These are phyloP conservation scores for Cynopterus brachyotis DNA, from an alignment of 2,113 vertebrate species.

Conservation along the genomic window DNA sequence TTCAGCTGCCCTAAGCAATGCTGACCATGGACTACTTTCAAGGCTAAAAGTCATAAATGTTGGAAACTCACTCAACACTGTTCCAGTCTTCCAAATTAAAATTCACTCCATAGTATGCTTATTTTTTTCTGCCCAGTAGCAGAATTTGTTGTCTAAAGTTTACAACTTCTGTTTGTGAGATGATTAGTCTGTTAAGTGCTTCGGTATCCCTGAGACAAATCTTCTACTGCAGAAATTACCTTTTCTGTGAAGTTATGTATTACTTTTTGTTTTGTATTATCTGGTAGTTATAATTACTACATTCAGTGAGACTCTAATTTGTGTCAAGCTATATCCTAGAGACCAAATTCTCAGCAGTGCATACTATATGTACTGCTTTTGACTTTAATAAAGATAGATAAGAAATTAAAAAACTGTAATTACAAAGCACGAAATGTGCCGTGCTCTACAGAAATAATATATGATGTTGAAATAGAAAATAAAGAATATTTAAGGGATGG, in stretches of 20 bases:
- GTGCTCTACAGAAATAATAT: background rate
- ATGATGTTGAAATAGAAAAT: background rate
- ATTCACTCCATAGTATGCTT: background rate
- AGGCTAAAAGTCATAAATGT: background rate
- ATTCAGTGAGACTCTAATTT: background rate
- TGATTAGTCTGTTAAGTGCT: background rate
- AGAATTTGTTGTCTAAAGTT: background rate
- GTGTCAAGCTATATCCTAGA: background rate
- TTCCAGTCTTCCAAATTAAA: background rate
- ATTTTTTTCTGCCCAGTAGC: background rate
- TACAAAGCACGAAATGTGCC: background rate
- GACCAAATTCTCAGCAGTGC: background rate
- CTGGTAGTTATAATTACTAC: background rate
- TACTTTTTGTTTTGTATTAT: background rate
- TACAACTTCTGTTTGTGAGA: background rate
- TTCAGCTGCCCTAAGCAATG: background rate
- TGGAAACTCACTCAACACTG: background rate
- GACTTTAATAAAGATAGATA: background rate
- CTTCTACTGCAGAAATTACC: background rate
- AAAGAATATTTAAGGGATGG: background rate
- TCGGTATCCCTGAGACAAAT: background rate
- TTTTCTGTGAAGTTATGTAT: background rate
- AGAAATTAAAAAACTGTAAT: background rate
- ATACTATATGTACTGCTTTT: background rate
- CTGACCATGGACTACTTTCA: background rate